Evolutionary conservation across 2,888 invertebrate genomes (phyloP).

Genomic region (Pimpla rufipes): DNA sequence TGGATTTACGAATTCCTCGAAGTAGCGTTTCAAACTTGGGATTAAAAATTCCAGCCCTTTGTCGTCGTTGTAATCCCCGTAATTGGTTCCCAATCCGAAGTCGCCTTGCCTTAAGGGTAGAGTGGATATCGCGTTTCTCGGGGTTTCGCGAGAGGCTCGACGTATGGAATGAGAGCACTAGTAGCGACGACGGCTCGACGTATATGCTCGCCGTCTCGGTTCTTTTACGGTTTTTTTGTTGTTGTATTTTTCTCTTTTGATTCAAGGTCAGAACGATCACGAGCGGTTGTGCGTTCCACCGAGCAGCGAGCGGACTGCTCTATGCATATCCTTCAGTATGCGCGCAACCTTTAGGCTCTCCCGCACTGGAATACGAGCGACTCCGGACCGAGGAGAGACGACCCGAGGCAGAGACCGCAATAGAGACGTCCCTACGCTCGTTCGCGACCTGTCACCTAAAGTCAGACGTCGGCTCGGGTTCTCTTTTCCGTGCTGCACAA

Average conservation of each 20-base stretch:
- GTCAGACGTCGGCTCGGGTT: conserved; percentile 53
- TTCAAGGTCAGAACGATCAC: conserved; percentile 50
- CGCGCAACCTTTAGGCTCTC: neutral
- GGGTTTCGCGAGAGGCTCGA: conserved; percentile 19
- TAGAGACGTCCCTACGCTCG: conserved; percentile 68
- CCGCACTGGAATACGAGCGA: conserved; percentile 11
- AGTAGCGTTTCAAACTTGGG: neutral
- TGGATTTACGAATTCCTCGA: neutral
- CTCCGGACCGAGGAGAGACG: neutral
- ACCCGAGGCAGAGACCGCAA: conserved; percentile 64
- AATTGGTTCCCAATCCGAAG: neutral
- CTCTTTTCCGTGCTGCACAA: conserved; percentile 15
- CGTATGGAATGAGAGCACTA: neutral
- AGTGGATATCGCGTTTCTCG: conserved; percentile 13
- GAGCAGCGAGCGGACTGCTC: neutral
- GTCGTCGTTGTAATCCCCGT: neutral
- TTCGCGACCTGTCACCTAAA: conserved; percentile 60
- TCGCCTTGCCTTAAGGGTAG: neutral
- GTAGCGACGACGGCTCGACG: conserved; percentile 10
- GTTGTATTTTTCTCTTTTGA: conserved; percentile 6
- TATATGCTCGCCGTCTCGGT: conserved; percentile 9
- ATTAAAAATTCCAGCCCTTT: neutral
- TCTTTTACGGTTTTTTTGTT: conserved; percentile 5
- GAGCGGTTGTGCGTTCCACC: conserved; percentile 28
- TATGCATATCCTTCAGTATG: neutral